phyloP scores from a whole-genome alignment of 2,797 vertebrate genomes.

The Xerus rutilus region DNA sequence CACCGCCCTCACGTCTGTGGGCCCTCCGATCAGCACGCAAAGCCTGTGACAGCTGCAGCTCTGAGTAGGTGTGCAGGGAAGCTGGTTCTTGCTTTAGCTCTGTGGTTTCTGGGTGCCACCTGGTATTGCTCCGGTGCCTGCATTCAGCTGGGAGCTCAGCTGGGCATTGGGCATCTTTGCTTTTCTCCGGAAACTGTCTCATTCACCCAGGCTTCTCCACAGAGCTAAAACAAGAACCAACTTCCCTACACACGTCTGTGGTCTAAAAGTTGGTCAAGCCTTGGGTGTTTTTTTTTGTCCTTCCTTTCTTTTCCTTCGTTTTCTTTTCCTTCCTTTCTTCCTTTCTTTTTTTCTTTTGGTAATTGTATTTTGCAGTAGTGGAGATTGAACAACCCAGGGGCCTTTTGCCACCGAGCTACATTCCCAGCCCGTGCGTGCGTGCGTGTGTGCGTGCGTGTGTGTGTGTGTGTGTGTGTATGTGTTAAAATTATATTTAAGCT shows the following conservation, averaged over 20 bases:
- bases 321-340: no score
- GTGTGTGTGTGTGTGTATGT: no score
- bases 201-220: background rate
- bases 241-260: background rate
- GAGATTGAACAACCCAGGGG: background rate
- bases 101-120: background rate
- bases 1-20: background rate
- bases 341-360: background rate
- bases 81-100: background rate
- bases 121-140: no score
- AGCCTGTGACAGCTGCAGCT: background rate
- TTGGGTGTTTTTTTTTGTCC: no score
- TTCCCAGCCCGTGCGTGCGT: no score
- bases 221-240: constrained; percentile 4
- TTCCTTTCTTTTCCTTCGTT: no score
- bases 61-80: background rate
- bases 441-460: no score
- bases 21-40: rapidly evolving
- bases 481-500: no score
- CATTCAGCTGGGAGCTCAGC: no score
- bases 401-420: no score
- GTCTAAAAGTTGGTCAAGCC: background rate
- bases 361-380: background rate
- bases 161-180: no score
- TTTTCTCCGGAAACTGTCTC: no score